These are phyloP conservation scores for Ahaetulla prasina DNA, from an alignment of 2,113 vertebrate species.

Conservation along the genomic window DNA sequence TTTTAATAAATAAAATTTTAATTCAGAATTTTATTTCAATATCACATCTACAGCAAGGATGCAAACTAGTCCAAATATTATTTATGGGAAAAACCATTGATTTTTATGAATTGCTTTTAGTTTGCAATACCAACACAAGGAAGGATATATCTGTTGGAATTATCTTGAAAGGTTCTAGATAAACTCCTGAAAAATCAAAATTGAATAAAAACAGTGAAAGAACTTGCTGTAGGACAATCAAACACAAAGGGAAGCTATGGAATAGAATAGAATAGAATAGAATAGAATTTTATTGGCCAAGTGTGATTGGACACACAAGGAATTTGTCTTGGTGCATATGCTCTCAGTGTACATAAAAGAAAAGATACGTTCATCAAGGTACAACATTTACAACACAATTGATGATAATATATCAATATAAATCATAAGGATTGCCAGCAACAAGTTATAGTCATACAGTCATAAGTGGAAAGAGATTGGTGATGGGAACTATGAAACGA, in stretches of 20 bases:
- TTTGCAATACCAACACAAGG: not conserved
- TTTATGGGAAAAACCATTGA: not conserved
- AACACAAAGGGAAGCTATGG: slow-evolving; percentile 3
- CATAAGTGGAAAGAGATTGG: no score
- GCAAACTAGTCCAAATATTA: not conserved
- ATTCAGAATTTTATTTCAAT: not conserved
- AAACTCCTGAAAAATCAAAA: not conserved
- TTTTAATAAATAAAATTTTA: not conserved
- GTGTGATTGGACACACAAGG: no score
- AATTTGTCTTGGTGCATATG: no score
- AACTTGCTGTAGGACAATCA: not conserved
- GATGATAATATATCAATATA: no score
- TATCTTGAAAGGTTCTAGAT: not conserved
- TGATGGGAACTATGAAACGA: no score
- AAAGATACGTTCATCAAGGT: no score
- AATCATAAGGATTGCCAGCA: no score
- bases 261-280: no score
- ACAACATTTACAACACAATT: no score
- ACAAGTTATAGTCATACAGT: no score
- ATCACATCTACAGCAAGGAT: not conserved
- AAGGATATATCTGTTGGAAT: not conserved
- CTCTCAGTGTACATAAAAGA: no score
- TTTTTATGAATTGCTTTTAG: not conserved
- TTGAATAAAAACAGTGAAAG: not conserved
- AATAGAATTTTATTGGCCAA: no score